phyloP scores from a whole-genome alignment of 2,797 vertebrate species.

The Anabas testudineus region DNA sequence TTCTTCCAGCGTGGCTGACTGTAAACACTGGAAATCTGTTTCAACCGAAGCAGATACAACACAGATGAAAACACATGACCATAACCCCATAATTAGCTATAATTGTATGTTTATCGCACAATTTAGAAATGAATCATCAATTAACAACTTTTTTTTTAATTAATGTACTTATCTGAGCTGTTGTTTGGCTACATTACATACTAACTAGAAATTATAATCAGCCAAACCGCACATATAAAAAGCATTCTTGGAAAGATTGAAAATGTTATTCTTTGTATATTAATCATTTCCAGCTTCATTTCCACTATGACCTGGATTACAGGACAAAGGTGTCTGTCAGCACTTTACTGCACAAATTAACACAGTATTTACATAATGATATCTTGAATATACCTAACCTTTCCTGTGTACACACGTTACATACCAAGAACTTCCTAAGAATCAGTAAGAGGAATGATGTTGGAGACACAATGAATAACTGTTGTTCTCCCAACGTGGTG shows the following conservation, averaged over 20 bases:
- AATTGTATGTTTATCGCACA: background rate
- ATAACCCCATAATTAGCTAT: background rate
- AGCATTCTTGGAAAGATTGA: background rate
- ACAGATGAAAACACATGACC: background rate
- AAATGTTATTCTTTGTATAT: background rate
- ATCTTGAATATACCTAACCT: constrained; percentile 6
- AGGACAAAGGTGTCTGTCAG: background rate
- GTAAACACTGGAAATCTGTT: background rate
- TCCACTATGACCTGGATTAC: background rate
- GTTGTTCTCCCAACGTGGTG: constrained; percentile 3
- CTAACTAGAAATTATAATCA: no score
- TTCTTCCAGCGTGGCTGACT: background rate
- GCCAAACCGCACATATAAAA: background rate
- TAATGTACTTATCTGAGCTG: no score
- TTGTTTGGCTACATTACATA: no score
- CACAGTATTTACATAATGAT: background rate
- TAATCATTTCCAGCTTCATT: constrained; percentile 8
- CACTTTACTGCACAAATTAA: constrained; percentile 4
- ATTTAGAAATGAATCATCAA: background rate
- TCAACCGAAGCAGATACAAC: background rate
- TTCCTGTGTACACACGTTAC: background rate
- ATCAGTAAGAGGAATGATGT: constrained; percentile 22
- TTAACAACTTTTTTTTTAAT: background rate
- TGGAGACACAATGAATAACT: constrained; percentile 30
- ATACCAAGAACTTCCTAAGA: constrained; percentile 33